Evolutionary conservation across 2,113 vertebrate species (phyloP), one percentile per base, ranked within the genome.

Genomic region (Seriola quinqueradiata): DNA sequence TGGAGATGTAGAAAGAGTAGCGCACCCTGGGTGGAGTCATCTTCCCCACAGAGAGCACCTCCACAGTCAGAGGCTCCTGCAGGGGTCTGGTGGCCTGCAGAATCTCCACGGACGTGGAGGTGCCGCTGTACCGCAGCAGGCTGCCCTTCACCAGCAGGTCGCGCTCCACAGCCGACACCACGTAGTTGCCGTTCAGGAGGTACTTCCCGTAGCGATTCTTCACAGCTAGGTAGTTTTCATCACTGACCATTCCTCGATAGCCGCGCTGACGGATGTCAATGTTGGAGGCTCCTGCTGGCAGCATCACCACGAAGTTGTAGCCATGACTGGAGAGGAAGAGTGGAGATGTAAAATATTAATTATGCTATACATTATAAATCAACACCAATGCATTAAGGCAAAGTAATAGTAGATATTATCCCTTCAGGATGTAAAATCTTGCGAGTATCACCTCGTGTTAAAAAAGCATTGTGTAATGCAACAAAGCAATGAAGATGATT

Each of bases 11-110:
- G 93, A 97, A 99, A 75, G 98, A 98, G 87, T 99, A 99, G 57
- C 98, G 97, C 0, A 99, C 96, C 1, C 98, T 96, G 0, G 98
- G 98, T 0, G 98, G 98, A 0, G 98, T 99, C 97, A 99, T 99
- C 93, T 98, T 98, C 8, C 98, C 98, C 36, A 99, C 97, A 0
- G 97, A 98, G 25, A 99, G 95, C 50, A 99, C 97, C 90, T 99
- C 98, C 90, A 99, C 95, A 0, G 96, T 97, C 79, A 99, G 86
- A 0, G 97, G 93, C 65, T 99, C 98, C 83, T 95, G 95, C 86
- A 99, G 96, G 65, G 97, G 96, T 34, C 96, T 95, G 59, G 94
- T 96, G 17, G 97, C 95, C 66, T 97, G 97, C 13, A 99, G 94
- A 23, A 95, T 97, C 92, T 99, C 98, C 0, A 97, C 95, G 0